A percentile compares a stretch with the other conserved stretches of the same genome.
These are phyloP conservation scores for Cheilosia variabilis DNA, from an alignment of 2,888 invertebrate genomes.

Conservation along the genomic window DNA sequence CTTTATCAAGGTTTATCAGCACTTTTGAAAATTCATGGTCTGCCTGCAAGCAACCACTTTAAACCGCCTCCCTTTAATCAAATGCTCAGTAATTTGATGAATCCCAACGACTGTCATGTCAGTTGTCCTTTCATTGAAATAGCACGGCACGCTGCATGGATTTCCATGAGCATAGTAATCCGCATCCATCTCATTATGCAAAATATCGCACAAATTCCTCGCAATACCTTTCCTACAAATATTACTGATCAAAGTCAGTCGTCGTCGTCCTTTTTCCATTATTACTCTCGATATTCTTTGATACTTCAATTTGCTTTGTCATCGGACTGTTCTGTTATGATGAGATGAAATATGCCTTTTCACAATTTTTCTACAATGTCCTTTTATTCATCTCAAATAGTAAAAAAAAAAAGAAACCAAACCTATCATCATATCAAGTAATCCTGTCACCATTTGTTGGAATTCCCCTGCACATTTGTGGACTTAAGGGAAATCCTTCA, in stretches of 20 bases:
- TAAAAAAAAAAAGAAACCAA: constrained; percentile 25
- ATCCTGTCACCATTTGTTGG: constrained; percentile 54
- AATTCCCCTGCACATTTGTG: constrained; percentile 49
- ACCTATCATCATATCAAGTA: constrained; percentile 59
- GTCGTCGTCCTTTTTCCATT: constrained; percentile 50
- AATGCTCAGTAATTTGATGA: too few species aligned
- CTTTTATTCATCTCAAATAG: constrained; percentile 26
- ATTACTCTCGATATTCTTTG: constrained; percentile 70
- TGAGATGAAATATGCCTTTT: constrained; percentile 71
- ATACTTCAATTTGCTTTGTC: constrained; percentile 71
- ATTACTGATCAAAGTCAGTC: constrained; percentile 66
- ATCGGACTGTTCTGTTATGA: constrained; percentile 58
- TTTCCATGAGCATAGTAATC: background rate
- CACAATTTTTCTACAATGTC: constrained; percentile 51
- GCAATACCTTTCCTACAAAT: constrained; percentile 1
- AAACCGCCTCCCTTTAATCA: too few species aligned
- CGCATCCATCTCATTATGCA: constrained; percentile 58
- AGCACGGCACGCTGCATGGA: too few species aligned
- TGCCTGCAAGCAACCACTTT: too few species aligned
- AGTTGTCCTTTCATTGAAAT: too few species aligned
- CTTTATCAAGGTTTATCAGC: too few species aligned
- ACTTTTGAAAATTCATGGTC: too few species aligned
- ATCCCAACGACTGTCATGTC: too few species aligned
- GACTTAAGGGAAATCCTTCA: constrained; percentile 14
- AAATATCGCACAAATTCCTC: constrained; percentile 1